phyloP scores from a whole-genome alignment of 2,797 vertebrate species.

The Champsocephalus gunnari region DNA sequence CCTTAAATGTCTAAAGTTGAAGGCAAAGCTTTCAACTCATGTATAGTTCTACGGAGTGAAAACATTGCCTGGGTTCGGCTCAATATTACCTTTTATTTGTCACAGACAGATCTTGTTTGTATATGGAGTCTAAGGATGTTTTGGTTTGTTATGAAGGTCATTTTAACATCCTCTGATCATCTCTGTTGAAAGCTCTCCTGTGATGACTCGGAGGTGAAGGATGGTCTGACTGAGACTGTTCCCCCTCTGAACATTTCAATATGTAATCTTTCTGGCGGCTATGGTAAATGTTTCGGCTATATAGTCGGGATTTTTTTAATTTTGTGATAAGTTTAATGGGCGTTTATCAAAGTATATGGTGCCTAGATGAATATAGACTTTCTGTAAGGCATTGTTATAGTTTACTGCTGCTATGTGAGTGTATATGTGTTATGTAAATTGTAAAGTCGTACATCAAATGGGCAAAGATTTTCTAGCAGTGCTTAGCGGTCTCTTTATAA shows the following conservation, averaged over 20 bases:
- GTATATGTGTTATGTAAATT: constrained; percentile 52
- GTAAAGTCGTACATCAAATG: constrained; percentile 59
- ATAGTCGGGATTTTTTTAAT: constrained; percentile 20
- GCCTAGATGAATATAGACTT: constrained; percentile 66
- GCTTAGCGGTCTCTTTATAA: constrained; percentile 72
- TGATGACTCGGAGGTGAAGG: constrained; percentile 20
- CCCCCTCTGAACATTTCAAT: constrained; percentile 36
- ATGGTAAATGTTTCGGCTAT: constrained; percentile 27
- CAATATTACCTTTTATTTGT: constrained; percentile 13
- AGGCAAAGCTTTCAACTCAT: constrained; percentile 38
- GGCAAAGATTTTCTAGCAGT: constrained; percentile 64
- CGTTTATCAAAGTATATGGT: constrained; percentile 62
- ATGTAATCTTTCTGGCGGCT: constrained; percentile 42
- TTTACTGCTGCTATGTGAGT: constrained; percentile 63
- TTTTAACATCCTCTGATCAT: constrained; percentile 22
- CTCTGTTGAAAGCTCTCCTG: constrained; percentile 37
- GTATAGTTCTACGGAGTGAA: constrained; percentile 24
- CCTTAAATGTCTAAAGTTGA: constrained; percentile 24
- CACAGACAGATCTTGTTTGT: constrained; percentile 11
- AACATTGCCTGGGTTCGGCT: constrained; percentile 32
- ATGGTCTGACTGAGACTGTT: constrained; percentile 6
- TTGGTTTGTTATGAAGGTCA: constrained; percentile 33
- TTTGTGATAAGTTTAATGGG: constrained; percentile 32
- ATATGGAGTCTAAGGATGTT: constrained; percentile 3
- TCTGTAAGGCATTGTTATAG: constrained; percentile 48